Conservation (phyloP, 2,888 invertebrate genomes). For the Gibbula magus region DNA sequence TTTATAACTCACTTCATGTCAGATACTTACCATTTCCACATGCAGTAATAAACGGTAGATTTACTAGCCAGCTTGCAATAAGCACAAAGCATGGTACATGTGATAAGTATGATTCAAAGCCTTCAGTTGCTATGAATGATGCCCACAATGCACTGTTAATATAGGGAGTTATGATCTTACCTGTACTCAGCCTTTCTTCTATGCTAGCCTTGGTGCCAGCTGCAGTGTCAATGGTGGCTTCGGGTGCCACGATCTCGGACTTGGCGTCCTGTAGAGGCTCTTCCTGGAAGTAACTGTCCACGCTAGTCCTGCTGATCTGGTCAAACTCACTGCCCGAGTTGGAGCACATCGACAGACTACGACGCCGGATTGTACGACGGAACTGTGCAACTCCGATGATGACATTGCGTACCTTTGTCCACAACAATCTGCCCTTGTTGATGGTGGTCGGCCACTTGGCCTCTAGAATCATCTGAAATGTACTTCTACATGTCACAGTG, state of each 20-base stretch:
- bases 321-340: constrained; percentile 73
- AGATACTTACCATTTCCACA: neutral
- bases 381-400: constrained; percentile 93
- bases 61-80: too few relatives aligned
- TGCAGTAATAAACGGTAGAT: neutral
- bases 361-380: constrained; percentile 81
- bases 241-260: constrained; percentile 40
- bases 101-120: too few relatives aligned
- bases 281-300: constrained; percentile 71
- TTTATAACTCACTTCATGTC: neutral
- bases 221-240: constrained; percentile 35
- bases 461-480: constrained; percentile 84
- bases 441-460: constrained; percentile 92
- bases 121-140: too few relatives aligned
- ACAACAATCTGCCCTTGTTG: constrained; percentile 88
- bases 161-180: constrained; percentile 39
- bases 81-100: neutral
- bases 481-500: neutral
- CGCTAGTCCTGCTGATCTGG: constrained; percentile 68
- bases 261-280: constrained; percentile 21
- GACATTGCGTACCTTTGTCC: constrained; percentile 95
- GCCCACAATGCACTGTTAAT: neutral
- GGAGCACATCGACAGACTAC: constrained; percentile 70
- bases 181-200: constrained; percentile 60
- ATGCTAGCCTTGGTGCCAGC: constrained; percentile 39